Conservation (phyloP, 2,888 invertebrate genomes). For the Amphipoea lucens region DNA sequence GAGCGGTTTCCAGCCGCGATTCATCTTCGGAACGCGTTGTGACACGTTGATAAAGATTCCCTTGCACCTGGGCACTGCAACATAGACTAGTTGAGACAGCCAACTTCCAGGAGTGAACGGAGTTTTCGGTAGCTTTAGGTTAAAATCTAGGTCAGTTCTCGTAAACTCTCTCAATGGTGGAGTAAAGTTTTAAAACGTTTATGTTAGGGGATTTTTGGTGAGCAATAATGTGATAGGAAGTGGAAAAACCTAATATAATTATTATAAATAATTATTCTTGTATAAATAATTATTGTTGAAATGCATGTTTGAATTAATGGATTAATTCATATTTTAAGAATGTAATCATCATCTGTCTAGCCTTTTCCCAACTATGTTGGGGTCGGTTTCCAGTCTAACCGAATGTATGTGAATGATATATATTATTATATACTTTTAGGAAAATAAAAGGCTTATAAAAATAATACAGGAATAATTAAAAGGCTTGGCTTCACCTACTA, state of each 20-base stretch:
- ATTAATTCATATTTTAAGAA: too few species aligned
- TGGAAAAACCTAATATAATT: not conserved
- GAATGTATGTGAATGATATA: too few species aligned
- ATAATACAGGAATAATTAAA: not conserved
- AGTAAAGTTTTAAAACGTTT: not conserved
- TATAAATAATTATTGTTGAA: too few species aligned
- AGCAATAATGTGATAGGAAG: not conserved
- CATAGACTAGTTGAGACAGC: constrained; percentile 31
- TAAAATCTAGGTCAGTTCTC: constrained; percentile 28
- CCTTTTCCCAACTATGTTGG: too few species aligned
- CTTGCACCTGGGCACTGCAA: constrained; percentile 65
- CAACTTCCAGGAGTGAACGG: constrained; percentile 12
- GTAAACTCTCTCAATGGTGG: not conserved
- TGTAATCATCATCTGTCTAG: too few species aligned
- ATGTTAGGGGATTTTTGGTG: not conserved
- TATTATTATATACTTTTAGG: too few species aligned
- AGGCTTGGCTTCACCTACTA: not conserved
- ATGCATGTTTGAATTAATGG: too few species aligned
- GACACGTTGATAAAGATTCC: constrained; percentile 55
- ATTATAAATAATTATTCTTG: too few species aligned
- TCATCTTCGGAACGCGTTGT: constrained; percentile 60
- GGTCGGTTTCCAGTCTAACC: too few species aligned
- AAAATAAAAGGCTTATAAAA: too few species aligned
- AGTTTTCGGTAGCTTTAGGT: constrained; percentile 20
- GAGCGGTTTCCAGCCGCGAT: constrained; percentile 37